Evolutionary conservation across 2,888 invertebrate genomes (phyloP).

Genomic region (Mylabris sibirica): DNA sequence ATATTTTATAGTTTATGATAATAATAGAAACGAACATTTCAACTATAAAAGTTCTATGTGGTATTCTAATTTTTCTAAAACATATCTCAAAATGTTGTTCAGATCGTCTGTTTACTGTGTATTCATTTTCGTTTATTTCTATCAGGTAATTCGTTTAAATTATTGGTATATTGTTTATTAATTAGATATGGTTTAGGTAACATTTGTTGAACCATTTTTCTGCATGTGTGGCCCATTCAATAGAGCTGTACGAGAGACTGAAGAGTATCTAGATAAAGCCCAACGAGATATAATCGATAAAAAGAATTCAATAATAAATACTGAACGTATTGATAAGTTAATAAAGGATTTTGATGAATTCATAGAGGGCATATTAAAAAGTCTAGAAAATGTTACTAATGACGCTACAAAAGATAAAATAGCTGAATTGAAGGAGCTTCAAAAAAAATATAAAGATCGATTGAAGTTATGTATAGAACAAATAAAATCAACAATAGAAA

Average conservation of each 20-base stretch:
- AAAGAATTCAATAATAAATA: too few relatives aligned
- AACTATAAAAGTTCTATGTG: not conserved
- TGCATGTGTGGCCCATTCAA: too few relatives aligned
- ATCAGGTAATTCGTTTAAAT: not conserved
- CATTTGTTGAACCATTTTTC: not conserved
- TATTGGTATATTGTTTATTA: not conserved
- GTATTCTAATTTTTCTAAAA: not conserved
- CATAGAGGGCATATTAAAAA: too few relatives aligned
- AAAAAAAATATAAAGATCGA: not conserved
- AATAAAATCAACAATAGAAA: too few relatives aligned
- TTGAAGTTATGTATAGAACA: not conserved
- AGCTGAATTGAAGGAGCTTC: not conserved
- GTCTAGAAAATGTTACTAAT: not conserved
- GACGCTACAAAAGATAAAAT: not conserved
- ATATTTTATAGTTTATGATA: slow-evolving; percentile 1
- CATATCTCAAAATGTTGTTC: not conserved
- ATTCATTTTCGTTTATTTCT: not conserved
- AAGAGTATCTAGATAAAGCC: too few relatives aligned
- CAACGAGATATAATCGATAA: too few relatives aligned
- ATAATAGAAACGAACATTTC: not conserved
- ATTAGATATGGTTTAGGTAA: not conserved
- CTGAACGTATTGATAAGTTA: too few relatives aligned
- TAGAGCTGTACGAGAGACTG: too few relatives aligned
- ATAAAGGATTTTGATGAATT: too few relatives aligned
- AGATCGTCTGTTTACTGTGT: not conserved